Evolutionary conservation across 1,140 invertebrate genomes (phyloP), one percentile per base, ranked within the genome.

Genomic region (Apis cerana): DNA sequence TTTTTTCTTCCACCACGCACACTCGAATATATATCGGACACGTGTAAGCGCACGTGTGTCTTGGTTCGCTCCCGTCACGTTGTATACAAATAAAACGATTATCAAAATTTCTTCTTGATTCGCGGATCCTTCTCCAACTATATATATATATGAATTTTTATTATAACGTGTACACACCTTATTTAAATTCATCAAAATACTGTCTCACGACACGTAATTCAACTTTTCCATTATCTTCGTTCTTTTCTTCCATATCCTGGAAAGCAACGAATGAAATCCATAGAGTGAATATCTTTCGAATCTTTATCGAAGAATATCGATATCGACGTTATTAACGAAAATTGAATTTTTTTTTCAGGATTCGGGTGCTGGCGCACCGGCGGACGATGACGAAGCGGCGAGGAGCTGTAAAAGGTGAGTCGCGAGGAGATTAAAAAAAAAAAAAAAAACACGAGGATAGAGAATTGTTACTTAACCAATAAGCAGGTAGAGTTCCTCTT

Each of bases 321-420:
- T 17, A 19, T 8, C 2, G 13, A 17, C 62, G 21, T 74, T 62
- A 50, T 10, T 50, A 43, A 77, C 65, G 21, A 15, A 0, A 19
- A 33, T 75, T 64, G 7, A 33, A 80, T 23, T 56, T 82, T 11
- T 85, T 56, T 11, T 85, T 56, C 85, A 95, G 94, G 94, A 95
- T 89, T 94, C 94, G 21, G 94, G 94, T 33, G 93, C 94, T 70
- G 94, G 92, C 78, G 94, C 91, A 85, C 92, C 92, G n/a, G 90
- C 90, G 59, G 94, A 95, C 75, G 94, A 95, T 75, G 94, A 94
- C 10, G 94, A 95, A 80, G 91, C 93, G 15, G 90, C 91, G 81
- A 92, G 93, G 88, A 94, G 89, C 79, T 94, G 93, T 58, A 95
- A 95, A 93, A 95, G 94, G 94, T 95, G 85, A 91, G 85, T 77